Evolutionary conservation across 2,113 vertebrate species (phyloP).

Genomic region (Zingel zingel): DNA sequence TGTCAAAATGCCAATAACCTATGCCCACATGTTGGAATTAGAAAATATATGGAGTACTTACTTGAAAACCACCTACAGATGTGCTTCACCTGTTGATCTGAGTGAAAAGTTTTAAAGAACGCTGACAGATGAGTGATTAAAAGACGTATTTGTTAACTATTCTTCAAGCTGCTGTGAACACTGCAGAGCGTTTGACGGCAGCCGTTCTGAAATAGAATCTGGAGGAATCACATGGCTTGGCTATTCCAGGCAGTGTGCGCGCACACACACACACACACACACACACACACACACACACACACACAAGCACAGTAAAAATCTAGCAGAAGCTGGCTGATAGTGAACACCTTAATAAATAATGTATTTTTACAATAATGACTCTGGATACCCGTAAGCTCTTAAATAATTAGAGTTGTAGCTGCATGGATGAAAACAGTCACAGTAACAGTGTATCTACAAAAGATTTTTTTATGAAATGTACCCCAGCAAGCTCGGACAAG

Average conservation of each 20-base stretch:
- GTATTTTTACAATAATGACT: slow-evolving; percentile 10
- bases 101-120: background rate
- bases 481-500: background rate
- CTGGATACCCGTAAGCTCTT: background rate
- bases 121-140: slow-evolving; percentile 23
- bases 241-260: slow-evolving; percentile 77
- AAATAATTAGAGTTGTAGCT: background rate
- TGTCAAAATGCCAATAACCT: background rate
- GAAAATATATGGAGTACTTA: slow-evolving; percentile 41
- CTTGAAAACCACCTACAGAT: slow-evolving; percentile 20
- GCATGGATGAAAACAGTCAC: background rate
- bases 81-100: slow-evolving; percentile 2
- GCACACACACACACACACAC: background rate
- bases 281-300: background rate
- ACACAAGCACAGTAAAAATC: slow-evolving; percentile 32
- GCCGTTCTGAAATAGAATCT: slow-evolving; percentile 79
- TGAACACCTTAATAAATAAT: slow-evolving; percentile 14
- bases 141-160: slow-evolving; percentile 22
- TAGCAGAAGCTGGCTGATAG: background rate
- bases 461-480: background rate
- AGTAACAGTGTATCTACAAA: slow-evolving; percentile 5
- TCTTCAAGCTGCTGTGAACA: slow-evolving; percentile 27
- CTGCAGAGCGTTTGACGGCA: slow-evolving; percentile 34
- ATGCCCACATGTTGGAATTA: background rate
- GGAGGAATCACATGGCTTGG: slow-evolving; percentile 80